A percentile compares a stretch with the other conserved stretches of the same genome.
phyloP scores from a whole-genome alignment of 1,140 invertebrate genomes.

The Xylocopa sonorina region DNA sequence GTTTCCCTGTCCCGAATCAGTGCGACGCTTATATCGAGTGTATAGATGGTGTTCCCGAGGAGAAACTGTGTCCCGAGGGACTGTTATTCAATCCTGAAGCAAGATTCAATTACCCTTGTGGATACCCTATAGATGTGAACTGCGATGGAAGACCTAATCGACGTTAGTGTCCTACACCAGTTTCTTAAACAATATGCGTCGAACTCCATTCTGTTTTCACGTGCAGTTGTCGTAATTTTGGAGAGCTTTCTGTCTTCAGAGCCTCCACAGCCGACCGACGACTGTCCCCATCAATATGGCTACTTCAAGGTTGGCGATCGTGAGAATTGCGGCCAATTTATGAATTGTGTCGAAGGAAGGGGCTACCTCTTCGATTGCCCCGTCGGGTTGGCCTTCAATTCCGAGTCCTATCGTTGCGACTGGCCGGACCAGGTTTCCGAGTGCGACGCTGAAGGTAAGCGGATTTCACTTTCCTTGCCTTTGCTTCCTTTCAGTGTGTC shows the following conservation, averaged over 20 bases:
- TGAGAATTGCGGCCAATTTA: constrained; percentile 90
- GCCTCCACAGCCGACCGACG: constrained; percentile 85
- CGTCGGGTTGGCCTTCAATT: constrained; percentile 92
- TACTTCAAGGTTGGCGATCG: constrained; percentile 89
- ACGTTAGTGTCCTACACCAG: constrained; percentile 89
- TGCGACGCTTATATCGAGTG: constrained; percentile 90
- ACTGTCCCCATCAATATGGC: constrained; percentile 93
- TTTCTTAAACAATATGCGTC: too few species aligned
- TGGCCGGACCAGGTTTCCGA: constrained; percentile 92
- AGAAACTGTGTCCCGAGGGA: constrained; percentile 92
- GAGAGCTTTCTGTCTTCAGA: constrained; percentile 81
- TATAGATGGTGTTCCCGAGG: constrained; percentile 87
- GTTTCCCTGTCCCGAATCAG: constrained; percentile 86
- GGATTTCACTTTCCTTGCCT: not conserved
- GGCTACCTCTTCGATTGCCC: constrained; percentile 87
- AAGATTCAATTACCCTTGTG: constrained; percentile 89
- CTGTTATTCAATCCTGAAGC: constrained; percentile 90
- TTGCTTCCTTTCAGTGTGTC: too few species aligned
- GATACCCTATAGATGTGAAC: constrained; percentile 91
- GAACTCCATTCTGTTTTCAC: too few species aligned
- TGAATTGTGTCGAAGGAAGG: constrained; percentile 90
- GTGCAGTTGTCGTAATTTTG: too few species aligned
- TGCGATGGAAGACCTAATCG: constrained; percentile 87
- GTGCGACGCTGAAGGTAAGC: constrained; percentile 89
- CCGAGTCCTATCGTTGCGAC: constrained; percentile 89